A percentile compares a stretch with the other conserved stretches of the same genome.
Conservation (phyloP, 2,888 invertebrate species). For the Drosophila melanosoma region DNA sequence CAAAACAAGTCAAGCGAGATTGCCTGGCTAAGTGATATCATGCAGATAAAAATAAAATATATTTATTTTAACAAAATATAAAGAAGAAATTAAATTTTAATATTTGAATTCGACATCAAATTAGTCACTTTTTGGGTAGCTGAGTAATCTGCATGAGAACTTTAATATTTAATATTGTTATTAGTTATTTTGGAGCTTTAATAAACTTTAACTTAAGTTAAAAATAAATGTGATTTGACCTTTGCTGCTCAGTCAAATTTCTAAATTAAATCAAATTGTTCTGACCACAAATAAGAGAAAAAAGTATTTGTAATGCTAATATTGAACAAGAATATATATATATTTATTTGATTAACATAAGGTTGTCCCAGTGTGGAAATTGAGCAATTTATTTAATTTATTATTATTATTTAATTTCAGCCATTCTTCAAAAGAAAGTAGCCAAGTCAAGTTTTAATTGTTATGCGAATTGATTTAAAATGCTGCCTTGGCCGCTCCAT, state of each 20-base stretch:
- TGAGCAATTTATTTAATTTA: neutral
- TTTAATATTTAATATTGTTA: neutral
- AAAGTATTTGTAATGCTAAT: neutral
- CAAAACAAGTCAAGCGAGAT: neutral
- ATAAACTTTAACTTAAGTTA: neutral
- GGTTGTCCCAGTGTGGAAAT: neutral
- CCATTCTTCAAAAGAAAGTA: neutral
- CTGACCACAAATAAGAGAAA: neutral
- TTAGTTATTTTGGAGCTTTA: neutral
- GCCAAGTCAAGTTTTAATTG: slow-evolving; percentile 71
- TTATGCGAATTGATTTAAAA: slow-evolving; percentile 73
- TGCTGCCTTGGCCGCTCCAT: slow-evolving; percentile 30
- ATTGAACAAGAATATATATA: neutral
- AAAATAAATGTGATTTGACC: too few relatives aligned
- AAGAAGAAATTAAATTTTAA: neutral
- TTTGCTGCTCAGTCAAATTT: too few relatives aligned
- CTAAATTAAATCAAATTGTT: neutral
- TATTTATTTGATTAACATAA: neutral
- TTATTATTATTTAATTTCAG: neutral
- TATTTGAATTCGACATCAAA: neutral
- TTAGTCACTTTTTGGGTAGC: neutral
- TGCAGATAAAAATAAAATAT: neutral
- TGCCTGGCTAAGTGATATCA: neutral
- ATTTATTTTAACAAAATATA: neutral
- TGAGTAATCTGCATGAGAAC: neutral